Evolutionary conservation across 2,888 invertebrate genomes (phyloP), one percentile per base, ranked within the genome.

Genomic region (Tipula helvola): DNA sequence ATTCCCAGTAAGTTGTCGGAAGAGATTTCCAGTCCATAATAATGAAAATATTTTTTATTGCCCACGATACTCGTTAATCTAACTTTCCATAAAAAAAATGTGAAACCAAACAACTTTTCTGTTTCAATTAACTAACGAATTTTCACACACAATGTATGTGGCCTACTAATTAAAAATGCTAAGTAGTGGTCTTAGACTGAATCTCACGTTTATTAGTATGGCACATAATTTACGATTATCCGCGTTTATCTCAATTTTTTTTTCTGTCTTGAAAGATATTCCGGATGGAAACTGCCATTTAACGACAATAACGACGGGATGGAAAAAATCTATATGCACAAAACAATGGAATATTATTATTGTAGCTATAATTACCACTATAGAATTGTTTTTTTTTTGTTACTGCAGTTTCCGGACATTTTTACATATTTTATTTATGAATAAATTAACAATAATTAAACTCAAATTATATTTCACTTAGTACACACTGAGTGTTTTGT

Each of bases 341-440:
- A 10, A 47, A 28, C 28, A 28, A 28, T 28, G 28, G 28, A 28
- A 28, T 28, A 47, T 10, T 47, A 13, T 47, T 47, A 3, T 12
- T 47, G 13, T 47, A 28, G 28, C 28, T 28, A n/a, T 52, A 71
- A 28, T 71, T 71, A 28, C 71, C 28, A 71, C 71, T 71, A 13
- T 44, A 57, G 71, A 28, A 71, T 71, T 71, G 71, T 71, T 71
- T 71, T 71, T 28, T 2, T 28, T 28, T 28, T 28, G 1, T 28
- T 28, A 28, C 28, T 1, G 10, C 71, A 71, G 71, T 28, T 10
- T 71, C 71, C 71, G 28, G 71, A 3, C 71, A 71, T 71, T 71
- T 71, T 71, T 71, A 71, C 71, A 71, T 71, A 71, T 71, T 71
- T 71, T 71, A 71, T 71, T 71, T 71, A 71, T 71, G 71, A 71